Percentiles rank a stretch among this genome's conserved stretches.
Conservation (phyloP, 2,888 invertebrate genomes). For the Euplagia quadripunctaria region DNA sequence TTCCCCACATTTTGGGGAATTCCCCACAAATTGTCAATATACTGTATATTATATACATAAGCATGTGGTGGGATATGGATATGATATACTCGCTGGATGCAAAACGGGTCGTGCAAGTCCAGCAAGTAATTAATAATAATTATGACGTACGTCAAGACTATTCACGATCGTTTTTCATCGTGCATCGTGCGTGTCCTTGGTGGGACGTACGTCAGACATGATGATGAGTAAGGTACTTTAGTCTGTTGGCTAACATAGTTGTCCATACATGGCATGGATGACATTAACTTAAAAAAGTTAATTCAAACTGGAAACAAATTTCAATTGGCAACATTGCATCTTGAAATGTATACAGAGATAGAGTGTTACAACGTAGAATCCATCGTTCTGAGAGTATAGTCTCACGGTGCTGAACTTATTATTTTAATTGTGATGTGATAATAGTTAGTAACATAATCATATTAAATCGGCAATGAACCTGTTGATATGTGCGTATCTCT, state of each 20-base stretch:
- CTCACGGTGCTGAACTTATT: constrained; percentile 18
- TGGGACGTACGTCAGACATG: too few relatives aligned
- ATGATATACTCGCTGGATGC: too few relatives aligned
- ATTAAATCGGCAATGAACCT: constrained; percentile 1
- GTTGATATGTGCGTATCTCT: constrained; percentile 3
- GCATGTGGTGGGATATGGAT: too few relatives aligned
- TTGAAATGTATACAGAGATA: neutral
- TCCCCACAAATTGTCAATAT: too few relatives aligned
- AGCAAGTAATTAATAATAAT: too few relatives aligned
- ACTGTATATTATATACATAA: too few relatives aligned
- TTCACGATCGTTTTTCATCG: too few relatives aligned
- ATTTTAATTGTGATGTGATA: constrained; percentile 33
- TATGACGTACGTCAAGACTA: too few relatives aligned
- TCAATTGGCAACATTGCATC: constrained; percentile 2
- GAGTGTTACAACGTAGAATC: neutral
- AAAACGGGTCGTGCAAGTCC: too few relatives aligned
- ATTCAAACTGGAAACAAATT: neutral
- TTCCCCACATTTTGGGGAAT: too few relatives aligned
- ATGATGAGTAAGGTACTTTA: too few relatives aligned
- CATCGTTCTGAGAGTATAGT: constrained; percentile 6
- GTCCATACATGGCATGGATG: neutral
- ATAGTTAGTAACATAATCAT: constrained; percentile 14
- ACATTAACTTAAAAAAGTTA: neutral
- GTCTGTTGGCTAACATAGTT: neutral
- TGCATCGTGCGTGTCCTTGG: too few relatives aligned